Base-by-base conservation (phyloP, 2,797 vertebrate genomes). In the Podarcis lilfordi region DNA sequence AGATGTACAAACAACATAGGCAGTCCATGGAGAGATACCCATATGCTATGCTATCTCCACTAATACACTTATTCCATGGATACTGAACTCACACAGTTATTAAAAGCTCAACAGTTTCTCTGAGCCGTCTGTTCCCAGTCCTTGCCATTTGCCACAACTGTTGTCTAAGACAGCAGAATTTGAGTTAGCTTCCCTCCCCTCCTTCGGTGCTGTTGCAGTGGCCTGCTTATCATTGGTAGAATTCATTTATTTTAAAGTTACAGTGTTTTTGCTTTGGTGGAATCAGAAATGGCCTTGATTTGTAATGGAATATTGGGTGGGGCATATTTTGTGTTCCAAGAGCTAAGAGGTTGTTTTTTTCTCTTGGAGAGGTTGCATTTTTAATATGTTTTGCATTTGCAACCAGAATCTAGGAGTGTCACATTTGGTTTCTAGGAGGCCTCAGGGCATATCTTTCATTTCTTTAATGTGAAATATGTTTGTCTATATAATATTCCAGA, bases 111-210 rank as follows among this genome's bases (percentile, higher is more conserved):
- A 84, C 86, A 75, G 69, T 90, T 84, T 64, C 84, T 80, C 45
- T 69, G 77, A 80, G 86, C 86, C 76, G 35, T 84, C 89, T 90
- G 86, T 90, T 87, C 76, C 23, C 43, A 55, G 15, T 40, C 86
- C 87, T 85, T 76, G 82, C 59, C 78, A 87, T 90, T 90, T 81
- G 69, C 82, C 77, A 84, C 89, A 76, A 87, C 76, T 90, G 81
- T 90, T 87, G 76, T 69, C 86, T 90, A 89, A 69, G 81, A 87
- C n/a, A 87, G 45, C 82, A 84, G 77, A 87, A 85, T 90, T 81
- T 55, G 85, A 77, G 87, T 87, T 85, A 69, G 82, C 43, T 27
- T 15, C 29, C 50, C 35, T 5, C n/a, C 59, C n/a, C 23, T 43
- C 32, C 75, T 23, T 43, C 9, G 2, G 13, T 9, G 32, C 23